phyloP scores from a whole-genome alignment of 2,797 vertebrate genomes.

The Melanotaenia trifasciata region DNA sequence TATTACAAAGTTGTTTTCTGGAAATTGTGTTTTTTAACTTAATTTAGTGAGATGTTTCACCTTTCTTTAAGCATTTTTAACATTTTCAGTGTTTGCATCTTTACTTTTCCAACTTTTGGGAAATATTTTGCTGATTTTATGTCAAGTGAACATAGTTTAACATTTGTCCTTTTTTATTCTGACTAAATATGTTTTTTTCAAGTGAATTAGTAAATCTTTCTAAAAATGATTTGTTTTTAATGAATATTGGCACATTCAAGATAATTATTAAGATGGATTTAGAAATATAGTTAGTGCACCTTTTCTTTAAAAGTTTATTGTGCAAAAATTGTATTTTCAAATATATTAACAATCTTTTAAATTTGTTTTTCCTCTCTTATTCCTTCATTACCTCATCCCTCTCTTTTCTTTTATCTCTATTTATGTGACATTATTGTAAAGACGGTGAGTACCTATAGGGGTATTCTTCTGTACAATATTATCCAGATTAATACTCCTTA shows the following conservation, averaged over 20 bases:
- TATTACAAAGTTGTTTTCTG: background rate
- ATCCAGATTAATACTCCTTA: background rate
- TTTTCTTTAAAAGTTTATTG: background rate
- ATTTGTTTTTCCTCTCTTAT: constrained; percentile 42
- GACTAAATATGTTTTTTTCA: background rate
- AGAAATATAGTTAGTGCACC: background rate
- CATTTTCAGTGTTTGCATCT: background rate
- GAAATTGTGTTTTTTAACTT: no score
- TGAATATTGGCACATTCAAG: background rate
- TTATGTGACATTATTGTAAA: constrained; percentile 59
- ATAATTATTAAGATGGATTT: background rate
- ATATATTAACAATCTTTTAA: constrained; percentile 36
- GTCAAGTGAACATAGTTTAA: background rate
- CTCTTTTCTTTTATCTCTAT: constrained; percentile 43
- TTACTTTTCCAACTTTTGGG: background rate
- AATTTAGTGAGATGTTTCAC: no score
- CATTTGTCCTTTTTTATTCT: background rate
- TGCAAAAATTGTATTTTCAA: constrained; percentile 1
- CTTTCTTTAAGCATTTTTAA: background rate
- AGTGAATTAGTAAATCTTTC: no score
- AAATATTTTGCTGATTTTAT: background rate
- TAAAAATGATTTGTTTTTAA: background rate
- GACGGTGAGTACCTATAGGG: constrained; percentile 74
- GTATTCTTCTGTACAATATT: constrained; percentile 18
- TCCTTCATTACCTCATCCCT: constrained; percentile 39